These are phyloP conservation scores for Therioaphis trifolii DNA, from an alignment of 2,888 invertebrate species.

Conservation along the genomic window DNA sequence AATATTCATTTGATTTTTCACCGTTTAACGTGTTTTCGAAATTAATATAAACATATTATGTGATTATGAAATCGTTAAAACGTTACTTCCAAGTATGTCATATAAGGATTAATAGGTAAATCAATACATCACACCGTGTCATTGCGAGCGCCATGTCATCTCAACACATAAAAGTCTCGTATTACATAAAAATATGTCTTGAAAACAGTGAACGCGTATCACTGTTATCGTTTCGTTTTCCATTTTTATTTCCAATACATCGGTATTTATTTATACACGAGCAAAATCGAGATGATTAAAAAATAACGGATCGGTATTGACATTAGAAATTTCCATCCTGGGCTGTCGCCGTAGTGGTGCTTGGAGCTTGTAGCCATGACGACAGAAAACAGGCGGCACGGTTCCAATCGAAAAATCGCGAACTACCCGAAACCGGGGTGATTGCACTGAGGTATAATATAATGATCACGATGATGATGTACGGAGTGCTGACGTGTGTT, in stretches of 20 bases:
- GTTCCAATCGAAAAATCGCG: constrained; percentile 19
- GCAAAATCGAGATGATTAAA: neutral
- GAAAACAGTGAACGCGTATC: neutral
- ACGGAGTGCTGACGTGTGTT: neutral
- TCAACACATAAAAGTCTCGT: neutral
- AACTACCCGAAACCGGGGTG: constrained; percentile 41
- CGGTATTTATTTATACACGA: neutral
- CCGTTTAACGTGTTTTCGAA: too few relatives aligned
- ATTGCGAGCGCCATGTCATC: neutral
- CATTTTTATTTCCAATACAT: neutral
- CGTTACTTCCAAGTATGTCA: neutral
- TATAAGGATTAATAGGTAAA: neutral
- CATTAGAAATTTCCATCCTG: constrained; percentile 27
- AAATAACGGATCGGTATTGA: constrained; percentile 43
- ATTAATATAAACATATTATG: too few relatives aligned
- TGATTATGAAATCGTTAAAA: too few relatives aligned
- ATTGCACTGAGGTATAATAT: constrained; percentile 50
- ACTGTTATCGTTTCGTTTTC: neutral
- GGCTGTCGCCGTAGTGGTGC: constrained; percentile 13
- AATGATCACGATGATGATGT: neutral
- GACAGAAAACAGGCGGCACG: constrained; percentile 8
- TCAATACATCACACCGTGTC: neutral
- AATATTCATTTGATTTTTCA: too few relatives aligned
- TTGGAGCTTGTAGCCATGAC: constrained; percentile 48
- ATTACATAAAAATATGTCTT: neutral